Evolutionary conservation across 1,140 invertebrate genomes (phyloP).

Genomic region (Theocolax elegans): DNA sequence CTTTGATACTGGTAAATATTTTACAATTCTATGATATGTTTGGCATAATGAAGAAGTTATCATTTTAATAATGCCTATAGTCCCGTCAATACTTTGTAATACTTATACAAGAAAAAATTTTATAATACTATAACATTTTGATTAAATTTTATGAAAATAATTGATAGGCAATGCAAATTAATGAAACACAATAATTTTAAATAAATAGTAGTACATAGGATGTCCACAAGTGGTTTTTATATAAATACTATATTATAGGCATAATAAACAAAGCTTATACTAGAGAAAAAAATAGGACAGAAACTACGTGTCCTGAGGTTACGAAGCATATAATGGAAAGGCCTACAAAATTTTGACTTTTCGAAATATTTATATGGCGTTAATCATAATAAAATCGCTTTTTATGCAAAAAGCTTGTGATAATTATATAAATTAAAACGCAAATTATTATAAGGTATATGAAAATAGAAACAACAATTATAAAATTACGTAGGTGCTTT

Average conservation of each 20-base stretch:
- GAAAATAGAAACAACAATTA: too few relatives aligned
- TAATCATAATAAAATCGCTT: constrained; percentile 8
- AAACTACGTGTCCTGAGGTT: not conserved
- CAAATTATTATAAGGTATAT: too few relatives aligned
- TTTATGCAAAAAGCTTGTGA: constrained; percentile 24
- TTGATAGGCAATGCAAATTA: too few relatives aligned
- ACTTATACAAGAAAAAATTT: too few relatives aligned
- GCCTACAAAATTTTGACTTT: constrained; percentile 18
- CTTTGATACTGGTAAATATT: too few relatives aligned
- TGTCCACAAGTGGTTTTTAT: constrained; percentile 4
- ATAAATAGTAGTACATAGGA: not conserved
- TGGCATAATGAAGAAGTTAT: too few relatives aligned
- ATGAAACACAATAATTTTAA: too few relatives aligned
- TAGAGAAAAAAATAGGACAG: not conserved
- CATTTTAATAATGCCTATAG: too few relatives aligned
- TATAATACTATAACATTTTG: too few relatives aligned
- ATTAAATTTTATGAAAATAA: too few relatives aligned
- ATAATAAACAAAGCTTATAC: constrained; percentile 14
- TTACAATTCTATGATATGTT: too few relatives aligned
- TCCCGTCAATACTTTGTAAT: too few relatives aligned
- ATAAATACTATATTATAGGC: constrained; percentile 1
- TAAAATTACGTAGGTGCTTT: constrained; percentile 4
- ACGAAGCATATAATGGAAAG: not conserved
- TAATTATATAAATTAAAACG: not conserved
- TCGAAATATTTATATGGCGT: constrained; percentile 26